Evolutionary conservation across 2,888 invertebrate species (phyloP).

Genomic region (Eledone cirrhosa): DNA sequence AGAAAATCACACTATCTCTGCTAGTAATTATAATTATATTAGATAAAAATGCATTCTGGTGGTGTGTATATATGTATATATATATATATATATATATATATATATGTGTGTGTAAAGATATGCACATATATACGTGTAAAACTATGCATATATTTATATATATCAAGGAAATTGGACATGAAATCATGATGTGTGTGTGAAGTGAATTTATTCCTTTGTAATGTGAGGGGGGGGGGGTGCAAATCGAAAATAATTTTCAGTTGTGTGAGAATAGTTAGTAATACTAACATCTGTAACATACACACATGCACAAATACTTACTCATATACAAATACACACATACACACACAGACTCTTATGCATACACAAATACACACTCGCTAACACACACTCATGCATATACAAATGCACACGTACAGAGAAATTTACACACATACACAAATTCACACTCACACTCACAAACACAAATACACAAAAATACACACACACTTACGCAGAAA

Average conservation of each 20-base stretch:
- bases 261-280: too few species aligned
- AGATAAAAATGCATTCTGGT: too few species aligned
- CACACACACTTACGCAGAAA: background rate
- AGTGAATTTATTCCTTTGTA: too few species aligned
- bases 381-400: background rate
- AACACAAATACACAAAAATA: background rate
- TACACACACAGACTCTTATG: background rate
- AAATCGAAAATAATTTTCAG: too few species aligned
- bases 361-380: background rate
- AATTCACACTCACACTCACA: background rate
- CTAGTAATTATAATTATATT: too few species aligned
- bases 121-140: background rate
- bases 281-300: too few species aligned
- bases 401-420: background rate
- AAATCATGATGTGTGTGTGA: background rate
- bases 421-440: background rate
- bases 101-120: slow-evolving; percentile 4
- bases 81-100: background rate
- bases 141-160: background rate
- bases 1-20: too few species aligned
- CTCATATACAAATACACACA: background rate
- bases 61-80: background rate
- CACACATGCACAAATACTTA: too few species aligned
- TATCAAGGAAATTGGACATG: background rate
- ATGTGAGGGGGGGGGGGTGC: too few species aligned